These are phyloP conservation scores for Pemphigus obesinymphae DNA, from an alignment of 1,140 invertebrate genomes.

Conservation along the genomic window DNA sequence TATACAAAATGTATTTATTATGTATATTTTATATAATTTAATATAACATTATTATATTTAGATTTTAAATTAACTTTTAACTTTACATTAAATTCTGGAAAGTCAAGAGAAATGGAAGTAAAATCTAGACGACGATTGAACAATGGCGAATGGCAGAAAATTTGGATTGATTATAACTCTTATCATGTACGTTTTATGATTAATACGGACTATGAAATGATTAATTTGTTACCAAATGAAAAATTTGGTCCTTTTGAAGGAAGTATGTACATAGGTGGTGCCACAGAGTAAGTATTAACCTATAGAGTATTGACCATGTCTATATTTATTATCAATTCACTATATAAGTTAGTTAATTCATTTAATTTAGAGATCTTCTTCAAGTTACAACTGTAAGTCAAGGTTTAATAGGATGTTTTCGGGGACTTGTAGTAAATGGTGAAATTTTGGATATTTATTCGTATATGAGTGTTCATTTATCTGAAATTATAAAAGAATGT, in stretches of 20 bases:
- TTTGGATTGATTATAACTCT: constrained; percentile 89
- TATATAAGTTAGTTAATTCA: not conserved
- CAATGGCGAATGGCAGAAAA: constrained; percentile 90
- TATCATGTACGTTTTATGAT: constrained; percentile 92
- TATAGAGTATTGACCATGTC: too few species aligned
- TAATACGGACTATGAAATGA: constrained; percentile 81
- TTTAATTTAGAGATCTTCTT: constrained; percentile 64
- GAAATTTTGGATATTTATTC: constrained; percentile 85
- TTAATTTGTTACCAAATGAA: constrained; percentile 75
- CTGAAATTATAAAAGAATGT: constrained; percentile 86
- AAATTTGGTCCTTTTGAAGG: constrained; percentile 88
- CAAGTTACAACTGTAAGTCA: constrained; percentile 72
- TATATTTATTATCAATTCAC: too few species aligned
- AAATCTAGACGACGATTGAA: constrained; percentile 76
- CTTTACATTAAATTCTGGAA: constrained; percentile 80
- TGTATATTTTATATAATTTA: not conserved
- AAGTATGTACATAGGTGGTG: constrained; percentile 86
- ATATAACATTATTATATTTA: constrained; percentile 45
- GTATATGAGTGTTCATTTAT: constrained; percentile 86
- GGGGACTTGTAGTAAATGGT: constrained; percentile 84
- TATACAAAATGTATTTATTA: not conserved
- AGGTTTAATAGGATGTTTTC: constrained; percentile 87
- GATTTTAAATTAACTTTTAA: constrained; percentile 84
- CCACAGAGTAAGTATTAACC: constrained; percentile 66
- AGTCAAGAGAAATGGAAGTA: constrained; percentile 70